Conservation (phyloP, 2,113 vertebrate genomes). For the Mastomys natalensis region DNA sequence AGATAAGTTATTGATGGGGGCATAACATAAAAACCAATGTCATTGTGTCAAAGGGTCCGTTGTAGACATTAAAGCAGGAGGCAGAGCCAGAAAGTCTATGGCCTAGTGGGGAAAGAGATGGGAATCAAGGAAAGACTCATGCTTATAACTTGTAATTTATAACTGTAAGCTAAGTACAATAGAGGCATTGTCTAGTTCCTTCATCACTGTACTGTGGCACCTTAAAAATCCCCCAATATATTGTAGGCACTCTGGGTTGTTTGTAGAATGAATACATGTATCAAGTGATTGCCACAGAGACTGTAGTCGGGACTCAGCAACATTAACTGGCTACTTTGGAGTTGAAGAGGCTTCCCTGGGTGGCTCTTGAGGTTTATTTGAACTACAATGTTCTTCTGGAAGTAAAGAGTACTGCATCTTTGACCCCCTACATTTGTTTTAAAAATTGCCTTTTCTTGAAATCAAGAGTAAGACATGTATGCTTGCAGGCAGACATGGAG, state of each 20-base stretch:
- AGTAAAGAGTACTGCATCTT: constrained; percentile 36
- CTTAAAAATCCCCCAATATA: neutral
- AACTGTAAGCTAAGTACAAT: neutral
- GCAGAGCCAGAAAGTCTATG: neutral
- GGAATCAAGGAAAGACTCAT: neutral
- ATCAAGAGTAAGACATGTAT: neutral
- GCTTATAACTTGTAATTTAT: too few relatives aligned
- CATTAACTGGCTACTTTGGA: constrained; percentile 15
- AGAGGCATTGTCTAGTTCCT: neutral
- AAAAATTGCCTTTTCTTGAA: constrained; percentile 44
- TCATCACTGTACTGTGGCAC: neutral
- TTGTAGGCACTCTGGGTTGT: neutral
- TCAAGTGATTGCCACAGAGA: neutral
- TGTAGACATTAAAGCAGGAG: neutral
- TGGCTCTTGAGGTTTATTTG: neutral
- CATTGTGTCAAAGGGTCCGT: neutral
- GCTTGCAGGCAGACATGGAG: neutral
- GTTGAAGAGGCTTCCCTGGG: neutral
- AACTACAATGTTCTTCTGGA: neutral
- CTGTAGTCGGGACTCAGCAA: neutral
- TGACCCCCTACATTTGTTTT: constrained; percentile 15
- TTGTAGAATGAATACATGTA: neutral
- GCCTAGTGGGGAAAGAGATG: neutral
- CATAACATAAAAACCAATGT: neutral
- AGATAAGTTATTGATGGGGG: neutral